Base-by-base conservation (phyloP, 35 echinoderm and acorn worm genomes). In the Ptychodera flava region DNA sequence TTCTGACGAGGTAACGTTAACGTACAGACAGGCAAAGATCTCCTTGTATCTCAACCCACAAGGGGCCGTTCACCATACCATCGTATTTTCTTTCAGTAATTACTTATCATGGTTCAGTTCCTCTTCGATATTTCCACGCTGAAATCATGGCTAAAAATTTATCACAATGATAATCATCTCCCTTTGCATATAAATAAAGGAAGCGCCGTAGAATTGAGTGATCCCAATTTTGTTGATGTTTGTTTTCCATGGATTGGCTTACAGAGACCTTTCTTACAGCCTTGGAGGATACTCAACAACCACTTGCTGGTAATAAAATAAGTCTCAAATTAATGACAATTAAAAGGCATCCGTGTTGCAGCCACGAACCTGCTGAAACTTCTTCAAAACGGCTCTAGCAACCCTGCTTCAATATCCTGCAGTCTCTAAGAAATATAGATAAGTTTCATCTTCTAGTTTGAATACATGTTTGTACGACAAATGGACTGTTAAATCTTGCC, bases 21-120 rank as follows among this genome's bases (percentile, higher is more conserved):
- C 6, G 22, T 12, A 64, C 22, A 64, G 45, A 64, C 22, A 22
- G 6, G 45, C 6, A 64, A 64, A 64, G 6, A 12, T 12, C 22
- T 22, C 45, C 22, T 22, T 64, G 6, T 64, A 64, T 64, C 45
- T 64, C 45, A 22, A 64, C 45, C 45, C 45, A 64, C 45, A 12
- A 12, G 45, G 45, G 45, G 45, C 6, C 22, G 6, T 22, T 64
- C 22, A 64, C 45, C 45, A 64, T 64, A 22, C 6, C 45, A 64
- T 64, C 45, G 45, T 64, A 64, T 64, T 64, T 64, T 64, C 45
- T 64, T 64, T 64, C 45, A 64, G 45, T 64, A 64, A 64, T 64
- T 64, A 64, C 45, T 64, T 22, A 64, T 64, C 45, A 64, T 64
- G 45, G 6, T 64, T 64, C 45, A 64, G 45, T 64, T 64, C 45